phyloP scores from a whole-genome alignment of 2,888 invertebrate species.

The Heterodera filipjevi region DNA sequence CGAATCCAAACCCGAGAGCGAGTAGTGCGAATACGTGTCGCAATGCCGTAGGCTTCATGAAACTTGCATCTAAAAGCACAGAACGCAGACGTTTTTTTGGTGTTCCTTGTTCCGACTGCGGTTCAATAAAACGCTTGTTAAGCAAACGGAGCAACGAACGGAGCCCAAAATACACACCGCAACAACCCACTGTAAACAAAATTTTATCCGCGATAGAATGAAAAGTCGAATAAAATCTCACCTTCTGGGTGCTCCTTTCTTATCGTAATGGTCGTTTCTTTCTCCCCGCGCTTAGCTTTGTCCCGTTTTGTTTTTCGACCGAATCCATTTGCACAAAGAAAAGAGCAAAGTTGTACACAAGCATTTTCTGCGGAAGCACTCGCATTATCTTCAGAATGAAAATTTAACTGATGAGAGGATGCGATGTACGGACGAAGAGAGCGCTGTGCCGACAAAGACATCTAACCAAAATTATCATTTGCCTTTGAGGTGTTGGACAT shows the following conservation, averaged over 20 bases:
- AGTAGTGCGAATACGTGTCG: background rate
- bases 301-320: background rate
- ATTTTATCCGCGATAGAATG: background rate
- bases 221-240: too few species aligned
- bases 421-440: conserved; percentile 20
- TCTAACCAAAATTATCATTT: background rate
- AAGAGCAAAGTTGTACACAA: background rate
- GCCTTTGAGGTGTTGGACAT: too few species aligned
- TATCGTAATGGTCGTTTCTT: background rate
- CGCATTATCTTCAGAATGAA: conserved; percentile 11
- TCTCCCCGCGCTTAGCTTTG: background rate
- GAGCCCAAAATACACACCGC: background rate
- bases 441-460: conserved; percentile 21
- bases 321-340: conserved; percentile 3
- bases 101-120: background rate
- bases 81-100: background rate
- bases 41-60: background rate
- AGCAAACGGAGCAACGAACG: background rate
- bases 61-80: background rate
- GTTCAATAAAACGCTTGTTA: background rate
- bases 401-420: background rate
- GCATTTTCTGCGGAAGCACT: background rate
- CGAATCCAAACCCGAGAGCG: background rate
- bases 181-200: background rate
- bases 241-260: too few species aligned